Base-by-base conservation (phyloP, 1,140 invertebrate species). In the Orussus abietinus region DNA sequence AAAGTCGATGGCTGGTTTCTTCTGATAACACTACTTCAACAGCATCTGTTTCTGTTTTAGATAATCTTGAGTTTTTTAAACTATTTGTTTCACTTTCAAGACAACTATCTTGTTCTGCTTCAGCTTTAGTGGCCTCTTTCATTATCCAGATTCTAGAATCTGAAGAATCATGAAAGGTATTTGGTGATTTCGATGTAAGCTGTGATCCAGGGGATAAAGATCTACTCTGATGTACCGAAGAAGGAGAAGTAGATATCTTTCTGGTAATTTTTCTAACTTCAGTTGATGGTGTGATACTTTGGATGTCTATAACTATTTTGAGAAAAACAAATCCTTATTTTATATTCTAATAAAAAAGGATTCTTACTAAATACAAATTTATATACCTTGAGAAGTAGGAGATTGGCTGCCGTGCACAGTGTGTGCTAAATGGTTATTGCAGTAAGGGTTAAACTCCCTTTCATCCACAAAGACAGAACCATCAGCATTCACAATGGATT, bases 381-480 rank as follows among this genome's bases (percentile, higher is more conserved):
- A n/a, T n/a, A n/a, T 57, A 68, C 62, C 58, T 57, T 59, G 55
- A 21, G 49, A 20, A 22, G 31, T 57, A 4, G 61, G 47, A 9
- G 65, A 57, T 32, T 60, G 57, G 40, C 43, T 56, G 10, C 52
- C 54, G 12, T 63, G 48, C 19, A 52, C 46, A 3, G 43, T 13
- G 34, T 47, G 57, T 2, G 45, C 51, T 12, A 65, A 50, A 53
- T 61, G 56, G 33, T 64, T 55, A 20, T 53, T 47, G 18, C 65
- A 68, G 28, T 69, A 71, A 5, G 41, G 55, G 22, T 64, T 63
- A 31, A 69, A 68, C 14, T 69, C 62, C 17, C 61, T 60, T 11
- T 69, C 63, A 9, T 71, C 64, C 0, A 68, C 66, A 20, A 68
- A 71, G 33, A 69, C 65, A 5, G 65, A 66, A 30, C 62, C 59